A percentile compares a stretch with the other conserved stretches of the same genome.
These are phyloP conservation scores for Dynastes maya DNA, from an alignment of 2,888 invertebrate species.

Conservation along the genomic window DNA sequence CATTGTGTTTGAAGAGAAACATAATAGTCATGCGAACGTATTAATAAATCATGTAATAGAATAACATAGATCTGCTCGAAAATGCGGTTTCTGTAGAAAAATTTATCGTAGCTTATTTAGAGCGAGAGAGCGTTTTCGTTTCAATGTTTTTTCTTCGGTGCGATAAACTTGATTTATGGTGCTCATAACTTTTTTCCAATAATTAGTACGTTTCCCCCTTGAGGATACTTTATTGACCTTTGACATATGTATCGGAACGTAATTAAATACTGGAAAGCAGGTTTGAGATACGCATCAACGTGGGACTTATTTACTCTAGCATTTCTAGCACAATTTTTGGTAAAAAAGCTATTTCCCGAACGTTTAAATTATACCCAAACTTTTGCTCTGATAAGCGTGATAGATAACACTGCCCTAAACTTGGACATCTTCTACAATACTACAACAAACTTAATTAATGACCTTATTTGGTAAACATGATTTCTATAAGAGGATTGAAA, in stretches of 20 bases:
- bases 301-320: too few relatives aligned
- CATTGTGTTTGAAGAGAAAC: constrained; percentile 38
- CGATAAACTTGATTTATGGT: constrained; percentile 27
- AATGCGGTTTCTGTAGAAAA: constrained; percentile 37
- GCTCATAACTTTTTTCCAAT: constrained; percentile 15
- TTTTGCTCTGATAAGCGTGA: too few relatives aligned
- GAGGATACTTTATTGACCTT: constrained; percentile 19
- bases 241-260: constrained; percentile 8
- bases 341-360: too few relatives aligned
- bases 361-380: too few relatives aligned
- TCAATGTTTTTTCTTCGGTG: background rate
- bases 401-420: too few relatives aligned
- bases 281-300: too few relatives aligned
- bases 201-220: constrained; percentile 11
- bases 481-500: too few relatives aligned
- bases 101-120: constrained; percentile 34
- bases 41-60: constrained; percentile 44
- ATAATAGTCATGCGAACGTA: constrained; percentile 45
- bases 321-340: too few relatives aligned
- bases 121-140: constrained; percentile 18
- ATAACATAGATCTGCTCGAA: constrained; percentile 44
- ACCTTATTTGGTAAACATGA: too few relatives aligned
- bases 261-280: constrained; percentile 9
- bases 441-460: too few relatives aligned
- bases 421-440: too few relatives aligned